These are phyloP conservation scores for Otis tarda DNA, from an alignment of 2,113 vertebrate species.

Conservation along the genomic window DNA sequence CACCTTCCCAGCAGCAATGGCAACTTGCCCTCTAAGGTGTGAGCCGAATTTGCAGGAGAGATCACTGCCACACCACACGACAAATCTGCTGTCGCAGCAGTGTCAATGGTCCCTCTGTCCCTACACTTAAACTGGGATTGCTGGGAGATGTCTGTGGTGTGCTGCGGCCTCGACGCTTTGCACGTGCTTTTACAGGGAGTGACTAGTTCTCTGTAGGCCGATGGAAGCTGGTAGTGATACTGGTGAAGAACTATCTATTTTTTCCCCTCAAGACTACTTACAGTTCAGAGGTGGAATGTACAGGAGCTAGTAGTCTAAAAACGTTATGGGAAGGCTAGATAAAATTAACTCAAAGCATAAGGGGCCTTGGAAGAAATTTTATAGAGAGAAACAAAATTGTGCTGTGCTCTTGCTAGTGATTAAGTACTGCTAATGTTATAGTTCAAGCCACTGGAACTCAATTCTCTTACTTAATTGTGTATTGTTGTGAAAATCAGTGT, in stretches of 20 bases:
- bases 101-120: neutral
- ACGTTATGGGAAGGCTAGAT: neutral
- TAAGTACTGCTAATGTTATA: neutral
- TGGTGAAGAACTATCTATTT: accelerated
- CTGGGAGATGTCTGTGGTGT: neutral
- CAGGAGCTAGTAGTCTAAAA: neutral
- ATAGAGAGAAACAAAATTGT: neutral
- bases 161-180: accelerated
- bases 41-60: neutral
- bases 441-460: neutral
- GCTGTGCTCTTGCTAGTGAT: neutral
- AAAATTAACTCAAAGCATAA: neutral
- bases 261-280: neutral
- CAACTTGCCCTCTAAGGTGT: neutral
- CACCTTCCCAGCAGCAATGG: neutral
- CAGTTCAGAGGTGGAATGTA: neutral
- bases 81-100: accelerated
- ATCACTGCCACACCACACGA: neutral
- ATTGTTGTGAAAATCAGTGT: neutral
- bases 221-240: accelerated
- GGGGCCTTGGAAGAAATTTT: neutral
- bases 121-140: accelerated
- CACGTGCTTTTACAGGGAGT: neutral
- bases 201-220: neutral
- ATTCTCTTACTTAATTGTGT: neutral